These are phyloP conservation scores for Tenodera sinensis DNA, from an alignment of 2,888 invertebrate species.

Conservation along the genomic window DNA sequence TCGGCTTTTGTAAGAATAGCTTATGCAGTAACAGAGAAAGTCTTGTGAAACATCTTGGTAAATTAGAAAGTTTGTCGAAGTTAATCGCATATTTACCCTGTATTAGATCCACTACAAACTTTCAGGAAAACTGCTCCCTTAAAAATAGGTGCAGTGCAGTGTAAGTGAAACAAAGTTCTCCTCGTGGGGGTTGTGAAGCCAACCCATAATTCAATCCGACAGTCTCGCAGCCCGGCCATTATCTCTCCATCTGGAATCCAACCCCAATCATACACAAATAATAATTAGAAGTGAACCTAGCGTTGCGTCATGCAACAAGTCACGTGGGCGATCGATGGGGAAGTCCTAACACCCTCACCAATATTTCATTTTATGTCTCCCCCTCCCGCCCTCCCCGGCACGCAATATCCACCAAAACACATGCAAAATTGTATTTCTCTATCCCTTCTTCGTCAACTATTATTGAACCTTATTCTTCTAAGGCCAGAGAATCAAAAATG, in stretches of 20 bases:
- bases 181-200: background rate
- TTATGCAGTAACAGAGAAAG: too few relatives aligned
- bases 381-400: background rate
- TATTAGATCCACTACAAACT: background rate
- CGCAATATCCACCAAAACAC: too few relatives aligned
- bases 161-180: background rate
- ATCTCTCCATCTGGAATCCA: slow-evolving; percentile 18
- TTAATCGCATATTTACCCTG: background rate
- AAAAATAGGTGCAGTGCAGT: background rate
- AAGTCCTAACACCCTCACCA: background rate
- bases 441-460: too few relatives aligned
- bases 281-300: slow-evolving; percentile 22
- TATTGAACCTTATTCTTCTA: too few relatives aligned
- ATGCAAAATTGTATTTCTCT: too few relatives aligned
- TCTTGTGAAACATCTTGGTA: too few relatives aligned
- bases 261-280: slow-evolving; percentile 25
- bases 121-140: background rate
- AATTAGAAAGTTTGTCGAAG: too few relatives aligned
- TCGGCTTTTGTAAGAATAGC: too few relatives aligned
- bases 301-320: slow-evolving; percentile 21
- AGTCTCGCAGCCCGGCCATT: background rate
- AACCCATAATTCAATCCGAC: slow-evolving; percentile 12
- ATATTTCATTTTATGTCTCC: slow-evolving; percentile 8
- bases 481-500: too few relatives aligned
- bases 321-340: slow-evolving; percentile 18